A percentile compares a stretch with the other conserved stretches of the same genome.
phyloP scores from a whole-genome alignment of 2,797 vertebrate species.

The Tachyglossus aculeatus region DNA sequence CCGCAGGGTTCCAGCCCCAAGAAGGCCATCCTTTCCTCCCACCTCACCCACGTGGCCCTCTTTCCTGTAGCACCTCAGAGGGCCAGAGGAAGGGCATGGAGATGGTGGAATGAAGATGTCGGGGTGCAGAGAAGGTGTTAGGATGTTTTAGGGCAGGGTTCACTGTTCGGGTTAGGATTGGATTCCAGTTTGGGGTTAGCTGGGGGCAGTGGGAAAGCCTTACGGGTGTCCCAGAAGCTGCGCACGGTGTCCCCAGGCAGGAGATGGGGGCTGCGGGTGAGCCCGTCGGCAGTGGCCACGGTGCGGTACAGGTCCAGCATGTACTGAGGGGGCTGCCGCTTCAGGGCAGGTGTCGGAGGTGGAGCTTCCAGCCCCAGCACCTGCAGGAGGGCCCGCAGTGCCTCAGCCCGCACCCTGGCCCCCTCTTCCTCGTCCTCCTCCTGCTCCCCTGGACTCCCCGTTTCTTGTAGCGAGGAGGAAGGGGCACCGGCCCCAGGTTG shows the following conservation, averaged over 20 bases:
- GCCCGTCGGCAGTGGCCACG: constrained; percentile 85
- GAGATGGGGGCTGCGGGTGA: constrained; percentile 85
- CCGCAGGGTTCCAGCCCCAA: fast-evolving
- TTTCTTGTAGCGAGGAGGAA: not conserved
- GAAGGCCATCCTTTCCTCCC: not conserved
- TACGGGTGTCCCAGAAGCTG: constrained; percentile 91
- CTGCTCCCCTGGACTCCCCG: constrained; percentile 57
- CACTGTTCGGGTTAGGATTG: not conserved
- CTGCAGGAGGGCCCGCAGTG: constrained; percentile 85
- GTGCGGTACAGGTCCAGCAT: constrained; percentile 92
- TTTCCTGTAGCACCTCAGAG: not conserved
- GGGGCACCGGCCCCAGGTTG: constrained; percentile 54
- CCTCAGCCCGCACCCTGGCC: constrained; percentile 74
- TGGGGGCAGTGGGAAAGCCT: constrained; percentile 15
- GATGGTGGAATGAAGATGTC: not conserved
- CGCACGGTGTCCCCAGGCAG: constrained; percentile 90
- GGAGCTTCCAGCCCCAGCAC: constrained; percentile 91
- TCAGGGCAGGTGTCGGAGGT: constrained; percentile 69
- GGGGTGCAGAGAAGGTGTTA: not conserved
- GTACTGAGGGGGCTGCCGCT: constrained; percentile 88
- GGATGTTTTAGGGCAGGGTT: not conserved
- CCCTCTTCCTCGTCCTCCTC: constrained; percentile 55
- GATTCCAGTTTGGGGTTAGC: too few relatives aligned
- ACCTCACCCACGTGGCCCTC: too few relatives aligned
- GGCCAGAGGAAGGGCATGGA: not conserved